Conservation (phyloP, 2,888 invertebrate species). For the Cryptocephalus primarius region DNA sequence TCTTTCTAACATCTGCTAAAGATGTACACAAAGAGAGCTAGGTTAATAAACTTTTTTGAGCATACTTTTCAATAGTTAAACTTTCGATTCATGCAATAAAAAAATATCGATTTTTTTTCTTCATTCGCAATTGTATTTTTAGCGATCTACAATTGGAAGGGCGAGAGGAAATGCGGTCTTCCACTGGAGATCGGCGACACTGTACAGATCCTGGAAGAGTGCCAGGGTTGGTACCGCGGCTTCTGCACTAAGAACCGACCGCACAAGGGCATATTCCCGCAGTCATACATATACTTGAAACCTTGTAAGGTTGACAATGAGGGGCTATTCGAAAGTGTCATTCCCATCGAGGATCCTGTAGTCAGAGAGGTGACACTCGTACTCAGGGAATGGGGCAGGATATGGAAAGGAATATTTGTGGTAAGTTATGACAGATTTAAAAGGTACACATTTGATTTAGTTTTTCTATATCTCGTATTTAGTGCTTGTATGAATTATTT, state of each 20-base stretch:
- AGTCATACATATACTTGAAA: constrained; percentile 68
- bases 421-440: constrained; percentile 41
- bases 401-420: constrained; percentile 88
- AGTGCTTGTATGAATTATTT: too few species aligned
- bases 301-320: constrained; percentile 74
- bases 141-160: constrained; percentile 89
- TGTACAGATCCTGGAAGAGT: constrained; percentile 85
- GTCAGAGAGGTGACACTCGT: constrained; percentile 85
- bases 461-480: too few species aligned
- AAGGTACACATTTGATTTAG: too few species aligned
- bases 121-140: constrained; percentile 34
- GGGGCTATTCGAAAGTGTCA: constrained; percentile 57
- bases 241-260: constrained; percentile 65
- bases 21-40: too few species aligned
- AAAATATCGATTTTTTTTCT: too few species aligned
- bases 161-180: constrained; percentile 67
- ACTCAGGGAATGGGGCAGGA: constrained; percentile 83
- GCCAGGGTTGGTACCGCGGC: constrained; percentile 82
- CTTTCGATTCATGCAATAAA: too few species aligned
- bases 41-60: too few species aligned
- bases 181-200: constrained; percentile 86
- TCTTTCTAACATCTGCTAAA: too few species aligned
- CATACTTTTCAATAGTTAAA: too few species aligned
- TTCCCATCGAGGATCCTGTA: constrained; percentile 77
- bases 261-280: constrained; percentile 67